Conservation (phyloP, 2,797 vertebrate genomes). For the Anguilla anguilla region DNA sequence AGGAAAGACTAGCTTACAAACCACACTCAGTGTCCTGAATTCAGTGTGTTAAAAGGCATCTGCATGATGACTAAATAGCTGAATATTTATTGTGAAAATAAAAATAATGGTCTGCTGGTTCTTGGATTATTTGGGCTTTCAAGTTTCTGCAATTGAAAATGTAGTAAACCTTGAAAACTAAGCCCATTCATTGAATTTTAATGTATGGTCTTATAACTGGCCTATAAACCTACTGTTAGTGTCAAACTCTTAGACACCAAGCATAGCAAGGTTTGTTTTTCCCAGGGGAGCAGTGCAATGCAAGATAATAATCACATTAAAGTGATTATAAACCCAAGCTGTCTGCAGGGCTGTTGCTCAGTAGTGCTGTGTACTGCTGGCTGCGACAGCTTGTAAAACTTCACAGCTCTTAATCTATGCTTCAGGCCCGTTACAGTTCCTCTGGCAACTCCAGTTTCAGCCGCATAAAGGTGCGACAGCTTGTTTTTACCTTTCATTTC, state of each 20-base stretch:
- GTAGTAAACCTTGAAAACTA: conserved; percentile 8
- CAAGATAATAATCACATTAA: conserved; percentile 11
- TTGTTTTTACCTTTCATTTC: neutral
- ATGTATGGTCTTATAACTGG: neutral
- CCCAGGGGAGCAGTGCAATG: neutral
- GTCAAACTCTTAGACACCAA: neutral
- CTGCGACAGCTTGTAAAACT: conserved; percentile 6
- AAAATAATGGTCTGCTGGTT: neutral
- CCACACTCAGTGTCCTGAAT: neutral
- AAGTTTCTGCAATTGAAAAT: neutral
- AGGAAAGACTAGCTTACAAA: neutral
- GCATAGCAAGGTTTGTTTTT: neutral
- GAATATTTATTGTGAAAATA: neutral
- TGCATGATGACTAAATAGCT: neutral
- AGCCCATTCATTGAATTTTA: neutral
- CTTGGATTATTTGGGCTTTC: neutral
- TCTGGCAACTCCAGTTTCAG: neutral
- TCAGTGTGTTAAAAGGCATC: neutral
- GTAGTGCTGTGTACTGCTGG: neutral
- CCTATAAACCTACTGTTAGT: neutral
- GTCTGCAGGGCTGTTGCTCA: neutral
- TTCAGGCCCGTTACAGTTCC: conserved; percentile 1
- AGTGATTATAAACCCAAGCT: conserved; percentile 14
- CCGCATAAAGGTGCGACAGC: neutral
- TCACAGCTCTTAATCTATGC: neutral